Evolutionary conservation across 2,797 vertebrate genomes (phyloP), one percentile per base, ranked within the genome.

Genomic region (Apogon talboti): DNA sequence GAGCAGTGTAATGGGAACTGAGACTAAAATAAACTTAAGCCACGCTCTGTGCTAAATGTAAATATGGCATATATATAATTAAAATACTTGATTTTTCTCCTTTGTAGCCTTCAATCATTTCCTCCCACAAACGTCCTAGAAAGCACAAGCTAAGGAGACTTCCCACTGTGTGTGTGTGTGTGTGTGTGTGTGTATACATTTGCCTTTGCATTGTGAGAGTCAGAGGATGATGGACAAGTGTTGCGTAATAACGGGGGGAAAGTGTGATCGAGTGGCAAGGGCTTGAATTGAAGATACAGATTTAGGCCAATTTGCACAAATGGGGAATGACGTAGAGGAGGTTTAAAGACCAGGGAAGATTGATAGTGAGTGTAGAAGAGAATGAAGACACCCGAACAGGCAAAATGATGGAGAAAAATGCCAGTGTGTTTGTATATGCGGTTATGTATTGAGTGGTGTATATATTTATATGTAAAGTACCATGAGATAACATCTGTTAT

Each of bases 191-290:
- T 33, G 14, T 50, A 33, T 15, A 40, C 28, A 30, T 30, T 30
- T 66, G 56, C 40, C 33, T 75, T 57, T 63, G 58, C 21, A 37
- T 72, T 24, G 35, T 57, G 56, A 69, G 60, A 70, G 44, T 7
- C 19, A 28, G 11, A 58, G 56, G 46, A 68, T 53, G 67, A 66
- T 53, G 40, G 28, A 52, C 53, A 62, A 53, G 59, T 74, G 63
- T 55, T 43, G 57, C 66, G 63, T 85, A 80, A 80, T 43, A 57
- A 73, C 35, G 45, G 42, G 44, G 21, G 21, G 54, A 57, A 41
- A 50, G 37, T 13, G 33, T 59, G 59, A 74, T 48, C 9, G 63
- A 58, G 61, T 54, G 69, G 60, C 7, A 55, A 45, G 51, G 54
- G 54, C 8, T 21, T 18, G 28, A 68, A 82, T 66, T 58, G 45